These are phyloP conservation scores for Tubulanus polymorphus DNA, from an alignment of 2,888 invertebrate species.

Conservation along the genomic window DNA sequence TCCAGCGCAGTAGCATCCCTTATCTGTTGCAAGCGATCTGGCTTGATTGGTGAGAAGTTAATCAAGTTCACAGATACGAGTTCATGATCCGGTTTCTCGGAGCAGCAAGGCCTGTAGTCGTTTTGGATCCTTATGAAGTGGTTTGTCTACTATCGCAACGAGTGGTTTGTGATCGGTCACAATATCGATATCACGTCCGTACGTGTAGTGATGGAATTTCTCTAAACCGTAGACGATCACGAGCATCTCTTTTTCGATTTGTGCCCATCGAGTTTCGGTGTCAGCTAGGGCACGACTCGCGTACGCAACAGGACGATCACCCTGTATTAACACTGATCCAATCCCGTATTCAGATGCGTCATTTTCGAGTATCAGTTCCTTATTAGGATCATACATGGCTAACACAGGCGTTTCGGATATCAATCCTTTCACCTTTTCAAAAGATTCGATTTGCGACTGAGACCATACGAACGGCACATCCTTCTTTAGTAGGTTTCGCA, in stretches of 20 bases:
- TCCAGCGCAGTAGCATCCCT: slow-evolving; percentile 9
- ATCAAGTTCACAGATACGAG: slow-evolving; percentile 4
- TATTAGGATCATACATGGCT: slow-evolving; percentile 8
- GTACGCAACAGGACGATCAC: slow-evolving; percentile 5
- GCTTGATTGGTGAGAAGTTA: slow-evolving; percentile 5
- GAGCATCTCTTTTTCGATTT: slow-evolving; percentile 7
- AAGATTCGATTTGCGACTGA: slow-evolving; percentile 18
- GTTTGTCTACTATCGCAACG: slow-evolving; percentile 18
- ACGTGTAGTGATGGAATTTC: slow-evolving; percentile 16
- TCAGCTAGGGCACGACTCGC: not conserved
- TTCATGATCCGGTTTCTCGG: not conserved
- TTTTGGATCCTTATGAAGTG: slow-evolving; percentile 16
- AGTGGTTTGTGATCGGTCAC: slow-evolving; percentile 19
- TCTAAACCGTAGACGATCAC: not conserved
- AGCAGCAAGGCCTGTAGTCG: slow-evolving; percentile 19
- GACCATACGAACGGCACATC: slow-evolving; percentile 22
- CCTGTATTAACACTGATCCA: slow-evolving; percentile 8
- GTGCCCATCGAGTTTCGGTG: slow-evolving; percentile 1
- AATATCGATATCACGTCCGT: slow-evolving; percentile 10
- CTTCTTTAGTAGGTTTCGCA: slow-evolving; percentile 7
- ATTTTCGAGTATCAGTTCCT: slow-evolving; percentile 8
- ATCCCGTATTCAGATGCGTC: slow-evolving; percentile 11
- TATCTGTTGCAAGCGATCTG: slow-evolving; percentile 6
- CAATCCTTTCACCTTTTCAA: not conserved
- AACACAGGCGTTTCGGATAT: slow-evolving; percentile 9